phyloP scores from a whole-genome alignment of 2,113 vertebrate species.

The Chionodraco myersi region DNA sequence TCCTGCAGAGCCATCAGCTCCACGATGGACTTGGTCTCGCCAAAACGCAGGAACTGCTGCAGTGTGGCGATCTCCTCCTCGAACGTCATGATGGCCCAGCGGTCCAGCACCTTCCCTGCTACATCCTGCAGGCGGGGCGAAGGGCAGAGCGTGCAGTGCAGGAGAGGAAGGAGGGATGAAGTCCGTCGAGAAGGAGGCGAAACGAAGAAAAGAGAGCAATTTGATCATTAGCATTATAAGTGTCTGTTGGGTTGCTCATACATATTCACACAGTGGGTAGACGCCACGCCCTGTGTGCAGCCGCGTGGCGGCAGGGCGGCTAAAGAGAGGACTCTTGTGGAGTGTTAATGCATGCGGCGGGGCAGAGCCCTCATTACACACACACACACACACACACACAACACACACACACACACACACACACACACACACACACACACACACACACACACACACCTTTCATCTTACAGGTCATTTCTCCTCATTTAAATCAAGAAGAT shows the following conservation, averaged over 20 bases:
- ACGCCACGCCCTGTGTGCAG: slow-evolving; percentile 60
- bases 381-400: no score
- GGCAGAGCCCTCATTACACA: slow-evolving; percentile 73
- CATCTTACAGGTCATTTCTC: slow-evolving; percentile 78
- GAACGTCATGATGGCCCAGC: slow-evolving; percentile 97
- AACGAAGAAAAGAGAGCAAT: slow-evolving; percentile 37
- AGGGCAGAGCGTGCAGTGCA: not conserved
- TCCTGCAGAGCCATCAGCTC: slow-evolving; percentile 98
- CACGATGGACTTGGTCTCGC: slow-evolving; percentile 98
- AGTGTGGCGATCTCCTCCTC: slow-evolving; percentile 96
- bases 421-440: no score
- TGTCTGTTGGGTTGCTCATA: slow-evolving; percentile 51
- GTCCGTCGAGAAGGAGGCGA: slow-evolving; percentile 15
- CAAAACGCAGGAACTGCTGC: slow-evolving; percentile 98
- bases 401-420: no score
- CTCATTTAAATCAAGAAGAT: slow-evolving; percentile 87
- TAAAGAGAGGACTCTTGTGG: slow-evolving; percentile 73
- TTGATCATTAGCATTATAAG: slow-evolving; percentile 66
- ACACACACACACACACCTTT: slow-evolving; percentile 13
- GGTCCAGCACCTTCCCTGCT: slow-evolving; percentile 95
- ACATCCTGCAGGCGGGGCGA: slow-evolving; percentile 86
- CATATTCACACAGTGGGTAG: slow-evolving; percentile 59
- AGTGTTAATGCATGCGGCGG: slow-evolving; percentile 63
- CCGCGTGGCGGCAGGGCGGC: slow-evolving; percentile 66
- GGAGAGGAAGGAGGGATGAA: slow-evolving; percentile 7